Conservation (phyloP, 2,888 invertebrate species). For the Imbricaverruca yamaguchii region DNA sequence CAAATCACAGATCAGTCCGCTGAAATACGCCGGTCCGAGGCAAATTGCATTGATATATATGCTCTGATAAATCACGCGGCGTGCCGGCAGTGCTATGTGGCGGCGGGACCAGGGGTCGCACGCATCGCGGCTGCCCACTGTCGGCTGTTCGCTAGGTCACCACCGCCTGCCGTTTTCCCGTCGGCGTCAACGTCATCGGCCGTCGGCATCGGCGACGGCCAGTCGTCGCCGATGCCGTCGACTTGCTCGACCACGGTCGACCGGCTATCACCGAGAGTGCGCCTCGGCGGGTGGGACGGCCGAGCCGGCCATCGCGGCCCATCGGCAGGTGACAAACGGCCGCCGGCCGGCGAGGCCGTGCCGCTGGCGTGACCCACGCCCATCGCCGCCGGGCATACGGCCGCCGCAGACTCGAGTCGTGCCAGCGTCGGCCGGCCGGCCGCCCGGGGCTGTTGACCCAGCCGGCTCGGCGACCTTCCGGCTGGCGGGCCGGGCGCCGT, state of each 20-base stretch:
- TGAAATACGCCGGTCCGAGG: neutral
- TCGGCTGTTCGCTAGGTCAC: too few species aligned
- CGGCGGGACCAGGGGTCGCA: too few species aligned
- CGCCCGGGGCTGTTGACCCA: neutral
- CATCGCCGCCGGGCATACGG: neutral
- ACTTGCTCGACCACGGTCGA: too few species aligned
- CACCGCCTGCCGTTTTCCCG: too few species aligned
- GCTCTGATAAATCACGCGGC: neutral
- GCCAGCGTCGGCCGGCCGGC: neutral
- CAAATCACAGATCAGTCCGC: neutral
- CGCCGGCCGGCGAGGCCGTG: neutral
- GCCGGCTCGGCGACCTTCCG: neutral
- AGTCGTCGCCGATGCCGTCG: too few species aligned
- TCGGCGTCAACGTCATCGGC: too few species aligned
- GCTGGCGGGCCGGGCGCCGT: neutral
- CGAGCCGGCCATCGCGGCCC: neutral
- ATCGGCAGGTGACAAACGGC: neutral
- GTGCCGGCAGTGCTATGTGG: neutral
- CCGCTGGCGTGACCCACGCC: neutral
- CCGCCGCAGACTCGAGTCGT: neutral
- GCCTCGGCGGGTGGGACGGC: neutral
- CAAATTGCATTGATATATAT: neutral
- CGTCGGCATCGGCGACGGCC: too few species aligned
- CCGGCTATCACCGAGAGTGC: too few species aligned
- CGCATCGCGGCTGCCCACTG: too few species aligned